A percentile compares a stretch with the other conserved stretches of the same genome.
Evolutionary conservation across 1,140 invertebrate species (phyloP).

Genomic region (Dendroctonus ponderosae): DNA sequence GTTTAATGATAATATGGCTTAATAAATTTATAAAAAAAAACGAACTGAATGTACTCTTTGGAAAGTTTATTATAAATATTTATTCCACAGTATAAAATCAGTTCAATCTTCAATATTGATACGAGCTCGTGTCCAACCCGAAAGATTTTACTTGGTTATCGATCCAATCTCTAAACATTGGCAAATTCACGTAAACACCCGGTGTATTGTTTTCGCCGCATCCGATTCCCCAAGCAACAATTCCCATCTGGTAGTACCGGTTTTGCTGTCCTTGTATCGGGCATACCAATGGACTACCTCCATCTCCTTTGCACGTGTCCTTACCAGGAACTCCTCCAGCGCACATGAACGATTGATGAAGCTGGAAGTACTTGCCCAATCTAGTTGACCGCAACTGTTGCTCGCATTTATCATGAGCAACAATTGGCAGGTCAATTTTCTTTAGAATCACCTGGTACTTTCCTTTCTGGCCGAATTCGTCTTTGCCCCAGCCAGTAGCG

Average conservation of each 20-base stretch:
- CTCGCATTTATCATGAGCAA: slow-evolving; percentile 59
- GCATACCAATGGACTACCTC: slow-evolving; percentile 59
- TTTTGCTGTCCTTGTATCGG: slow-evolving; percentile 45
- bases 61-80: too few relatives aligned
- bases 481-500: slow-evolving; percentile 65
- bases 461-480: slow-evolving; percentile 56
- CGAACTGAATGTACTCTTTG: too few relatives aligned
- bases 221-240: slow-evolving; percentile 57
- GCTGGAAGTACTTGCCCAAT: slow-evolving; percentile 60
- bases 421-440: slow-evolving; percentile 65
- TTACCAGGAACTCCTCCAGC: slow-evolving; percentile 67
- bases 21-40: too few relatives aligned
- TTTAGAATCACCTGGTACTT: slow-evolving; percentile 72
- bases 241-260: slow-evolving; percentile 53
- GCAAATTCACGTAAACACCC: slow-evolving; percentile 47
- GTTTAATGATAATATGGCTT: too few relatives aligned
- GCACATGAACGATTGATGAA: slow-evolving; percentile 72
- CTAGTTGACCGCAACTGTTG: slow-evolving; percentile 57
- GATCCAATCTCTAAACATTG: slow-evolving; percentile 45
- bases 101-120: slow-evolving; percentile 34
- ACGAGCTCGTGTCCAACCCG: slow-evolving; percentile 31
- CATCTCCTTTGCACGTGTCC: slow-evolving; percentile 67
- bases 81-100: too few relatives aligned
- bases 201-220: slow-evolving; percentile 59
- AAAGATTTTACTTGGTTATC: slow-evolving; percentile 40